Evolutionary conservation across 2,888 invertebrate genomes (phyloP), one percentile per base, ranked within the genome.

Genomic region (Magallana nippona): DNA sequence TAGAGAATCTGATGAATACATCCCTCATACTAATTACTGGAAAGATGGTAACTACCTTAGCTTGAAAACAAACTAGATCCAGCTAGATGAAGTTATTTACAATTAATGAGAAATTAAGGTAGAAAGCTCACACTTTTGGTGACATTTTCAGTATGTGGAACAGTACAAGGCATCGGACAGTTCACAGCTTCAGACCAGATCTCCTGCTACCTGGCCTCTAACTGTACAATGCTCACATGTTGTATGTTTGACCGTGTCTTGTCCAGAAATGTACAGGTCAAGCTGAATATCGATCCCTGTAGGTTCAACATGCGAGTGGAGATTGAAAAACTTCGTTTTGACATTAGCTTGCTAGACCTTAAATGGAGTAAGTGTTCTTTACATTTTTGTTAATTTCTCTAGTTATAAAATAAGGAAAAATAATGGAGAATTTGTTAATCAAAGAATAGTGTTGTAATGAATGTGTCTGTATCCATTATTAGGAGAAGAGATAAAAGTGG

Each of bases 301-400:
- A 83, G 83, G 11, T 88, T 86, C 56, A 81, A 63, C 56, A 84
- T 85, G 56, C 81, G 85, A 11, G 55, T 89, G 11, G 79, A 83
- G 8, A 81, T 89, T 19, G 89, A 87, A 63, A 88, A 88, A 44
- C 82, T 88, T n/a, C 77, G 81, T 15, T 88, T 86, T 71, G 83
- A 84, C 32, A 79, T 86, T 11, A 83, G 86, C 11, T 63, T 89
- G 5, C 62, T 89, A 13, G 78, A 83, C 17, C 85, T 86, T 55
- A 58, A 84, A 32, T 88, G 86, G 86, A 77, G 83, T 83, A 56
- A 55, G 63, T 57, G 19, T 55, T 77, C 13, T 22, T 1, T 1
- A 19, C 1, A 15, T 27, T 71, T 27, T 8, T 27, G 19, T n/a
- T 19, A 27, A n/a, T n/a, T 71, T 44, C n/a, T 22, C 44, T 55